phyloP scores from a whole-genome alignment of 2,113 vertebrate genomes.

The Xenopus laevis region DNA sequence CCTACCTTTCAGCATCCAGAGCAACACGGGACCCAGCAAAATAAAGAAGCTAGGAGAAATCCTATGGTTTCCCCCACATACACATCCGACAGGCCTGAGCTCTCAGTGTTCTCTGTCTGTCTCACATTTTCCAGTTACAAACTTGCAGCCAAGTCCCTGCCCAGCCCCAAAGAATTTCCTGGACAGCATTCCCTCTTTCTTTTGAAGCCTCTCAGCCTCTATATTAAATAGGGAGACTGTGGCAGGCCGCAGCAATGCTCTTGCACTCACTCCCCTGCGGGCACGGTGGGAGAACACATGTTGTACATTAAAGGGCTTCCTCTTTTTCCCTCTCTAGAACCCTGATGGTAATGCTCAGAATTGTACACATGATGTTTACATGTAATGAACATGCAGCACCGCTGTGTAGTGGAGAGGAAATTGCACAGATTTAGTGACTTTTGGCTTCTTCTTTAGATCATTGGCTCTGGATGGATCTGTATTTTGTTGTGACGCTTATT shows the following conservation, averaged over 20 bases:
- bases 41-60: conserved; percentile 49
- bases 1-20: conserved; percentile 52
- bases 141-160: conserved; percentile 80
- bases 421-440: too few relatives aligned
- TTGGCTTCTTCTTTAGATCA: too few relatives aligned
- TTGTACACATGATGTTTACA: too few relatives aligned
- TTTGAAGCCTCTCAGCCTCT: conserved; percentile 69
- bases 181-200: conserved; percentile 71
- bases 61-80: background rate
- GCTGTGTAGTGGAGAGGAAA: too few relatives aligned
- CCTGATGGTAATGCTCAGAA: conserved; percentile 18
- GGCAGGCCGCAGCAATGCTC: conserved; percentile 52
- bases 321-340: conserved; percentile 34
- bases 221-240: conserved; percentile 61
- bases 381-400: too few relatives aligned
- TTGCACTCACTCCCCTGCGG: conserved; percentile 70
- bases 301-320: conserved; percentile 62
- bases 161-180: conserved; percentile 85
- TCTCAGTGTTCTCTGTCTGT: conserved; percentile 62
- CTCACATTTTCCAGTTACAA: conserved; percentile 88
- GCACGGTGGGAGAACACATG: conserved; percentile 79
- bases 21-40: conserved; percentile 2
- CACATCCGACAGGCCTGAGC: conserved; percentile 62
- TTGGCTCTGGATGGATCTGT: too few relatives aligned
- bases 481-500: too few relatives aligned